Evolutionary conservation across 2,797 vertebrate genomes (phyloP).

Genomic region (Eutrigla gurnardus): DNA sequence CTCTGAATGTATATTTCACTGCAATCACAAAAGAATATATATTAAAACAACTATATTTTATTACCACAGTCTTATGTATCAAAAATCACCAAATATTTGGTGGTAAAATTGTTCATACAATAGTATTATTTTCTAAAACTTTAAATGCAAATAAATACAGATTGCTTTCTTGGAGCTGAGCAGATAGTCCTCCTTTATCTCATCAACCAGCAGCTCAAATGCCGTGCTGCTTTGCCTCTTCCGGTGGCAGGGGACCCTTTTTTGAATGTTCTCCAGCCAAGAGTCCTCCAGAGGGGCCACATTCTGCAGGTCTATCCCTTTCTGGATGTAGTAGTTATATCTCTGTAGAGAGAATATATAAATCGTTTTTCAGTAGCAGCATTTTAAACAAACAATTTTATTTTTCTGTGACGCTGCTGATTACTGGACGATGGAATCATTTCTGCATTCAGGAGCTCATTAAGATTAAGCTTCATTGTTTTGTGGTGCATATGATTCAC

Average conservation of each 20-base stretch:
- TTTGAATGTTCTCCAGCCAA: conserved; percentile 84
- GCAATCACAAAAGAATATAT: conserved; percentile 55
- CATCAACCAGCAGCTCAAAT: conserved; percentile 81
- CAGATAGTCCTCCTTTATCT: conserved; percentile 89
- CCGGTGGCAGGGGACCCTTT: conserved; percentile 82
- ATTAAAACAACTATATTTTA: not conserved
- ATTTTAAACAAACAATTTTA: conserved; percentile 16
- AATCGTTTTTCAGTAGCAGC: not conserved
- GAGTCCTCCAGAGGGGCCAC: conserved; percentile 87
- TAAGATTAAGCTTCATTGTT: not conserved
- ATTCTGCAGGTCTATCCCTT: conserved; percentile 85
- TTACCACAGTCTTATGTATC: not conserved
- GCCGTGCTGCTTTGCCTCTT: conserved; percentile 67
- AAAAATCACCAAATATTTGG: not conserved
- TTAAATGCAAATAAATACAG: conserved; percentile 35
- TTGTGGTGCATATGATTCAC: not conserved
- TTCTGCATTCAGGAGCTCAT: not conserved
- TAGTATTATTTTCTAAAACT: not conserved
- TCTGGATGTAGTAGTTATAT: conserved; percentile 86
- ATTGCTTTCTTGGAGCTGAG: conserved; percentile 85
- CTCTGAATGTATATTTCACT: conserved; percentile 90
- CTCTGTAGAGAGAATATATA: conserved; percentile 73
- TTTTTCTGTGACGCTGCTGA: not conserved
- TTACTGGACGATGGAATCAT: not conserved
- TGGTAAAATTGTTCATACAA: not conserved